Conservation (phyloP, 2,797 vertebrate genomes). For the Acipenser transmontanus region DNA sequence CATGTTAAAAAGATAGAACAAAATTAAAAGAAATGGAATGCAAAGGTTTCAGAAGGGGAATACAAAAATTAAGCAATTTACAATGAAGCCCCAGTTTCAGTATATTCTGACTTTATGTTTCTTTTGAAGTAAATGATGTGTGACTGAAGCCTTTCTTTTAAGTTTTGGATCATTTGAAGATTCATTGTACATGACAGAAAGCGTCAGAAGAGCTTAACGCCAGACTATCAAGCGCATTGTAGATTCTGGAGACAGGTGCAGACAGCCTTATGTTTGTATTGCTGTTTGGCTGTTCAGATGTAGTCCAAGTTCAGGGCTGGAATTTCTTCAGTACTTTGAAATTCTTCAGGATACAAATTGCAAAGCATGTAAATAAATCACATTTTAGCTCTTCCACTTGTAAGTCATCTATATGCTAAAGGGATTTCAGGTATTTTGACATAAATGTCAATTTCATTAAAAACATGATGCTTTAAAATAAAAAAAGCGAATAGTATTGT, state of each 20-base stretch:
- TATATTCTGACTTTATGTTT: conserved; percentile 37
- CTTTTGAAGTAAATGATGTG: conserved; percentile 50
- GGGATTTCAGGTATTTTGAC: conserved; percentile 1
- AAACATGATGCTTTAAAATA: too few relatives aligned
- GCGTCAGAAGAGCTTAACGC: conserved; percentile 29
- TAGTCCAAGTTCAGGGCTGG: conserved; percentile 22
- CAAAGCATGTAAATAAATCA: conserved; percentile 26
- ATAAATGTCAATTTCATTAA: conserved; percentile 12
- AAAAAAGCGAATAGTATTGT: too few relatives aligned
- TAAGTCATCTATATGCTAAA: background rate
- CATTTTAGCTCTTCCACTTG: conserved; percentile 15
- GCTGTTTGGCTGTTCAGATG: conserved; percentile 41
- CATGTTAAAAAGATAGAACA: background rate
- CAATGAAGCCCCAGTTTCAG: background rate
- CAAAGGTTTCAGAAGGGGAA: background rate
- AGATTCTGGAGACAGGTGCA: conserved; percentile 35
- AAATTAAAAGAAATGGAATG: background rate
- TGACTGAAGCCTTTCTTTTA: conserved; percentile 46
- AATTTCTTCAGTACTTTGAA: conserved; percentile 21
- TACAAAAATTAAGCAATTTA: background rate
- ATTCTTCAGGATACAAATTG: conserved; percentile 31
- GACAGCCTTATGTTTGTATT: conserved; percentile 35
- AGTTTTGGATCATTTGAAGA: conserved; percentile 49
- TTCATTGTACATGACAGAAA: conserved; percentile 31
- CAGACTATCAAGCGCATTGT: conserved; percentile 9